A percentile compares a stretch with the other conserved stretches of the same genome.
phyloP scores from a whole-genome alignment of 2,797 vertebrate genomes.

The Liparis tanakae region DNA sequence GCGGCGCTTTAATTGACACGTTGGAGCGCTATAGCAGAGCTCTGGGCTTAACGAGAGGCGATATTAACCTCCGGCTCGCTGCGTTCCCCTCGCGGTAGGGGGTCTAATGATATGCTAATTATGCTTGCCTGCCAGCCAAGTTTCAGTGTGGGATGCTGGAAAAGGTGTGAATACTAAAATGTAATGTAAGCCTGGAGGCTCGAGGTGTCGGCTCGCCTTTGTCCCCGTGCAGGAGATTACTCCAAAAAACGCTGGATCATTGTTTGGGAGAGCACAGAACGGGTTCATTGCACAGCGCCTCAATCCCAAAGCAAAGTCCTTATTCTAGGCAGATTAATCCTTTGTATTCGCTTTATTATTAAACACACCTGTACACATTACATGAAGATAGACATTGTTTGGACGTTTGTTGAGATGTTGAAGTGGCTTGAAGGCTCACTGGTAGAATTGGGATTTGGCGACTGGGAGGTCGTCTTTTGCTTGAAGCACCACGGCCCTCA shows the following conservation, averaged over 20 bases:
- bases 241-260: slow-evolving; percentile 14
- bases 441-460: background rate
- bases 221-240: slow-evolving; percentile 15
- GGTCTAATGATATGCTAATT: slow-evolving; percentile 57
- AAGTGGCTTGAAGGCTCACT: slow-evolving; percentile 3
- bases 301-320: slow-evolving; percentile 3
- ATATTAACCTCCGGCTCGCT: slow-evolving; percentile 43
- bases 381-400: background rate
- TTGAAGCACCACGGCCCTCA: background rate
- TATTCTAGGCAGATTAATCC: slow-evolving; percentile 17
- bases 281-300: slow-evolving; percentile 11
- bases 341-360: background rate
- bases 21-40: slow-evolving; percentile 19
- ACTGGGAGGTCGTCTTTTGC: background rate
- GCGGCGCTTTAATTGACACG: slow-evolving; percentile 16
- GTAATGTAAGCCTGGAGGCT: slow-evolving; percentile 8
- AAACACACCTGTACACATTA: slow-evolving; percentile 4
- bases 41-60: slow-evolving; percentile 38
- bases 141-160: slow-evolving; percentile 32
- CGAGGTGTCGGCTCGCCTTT: slow-evolving; percentile 15
- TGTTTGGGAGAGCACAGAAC: slow-evolving; percentile 11
- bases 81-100: slow-evolving; percentile 37
- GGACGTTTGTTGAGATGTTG: slow-evolving; percentile 9
- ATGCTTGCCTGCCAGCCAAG: slow-evolving; percentile 31
- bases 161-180: slow-evolving; percentile 48